phyloP scores from a whole-genome alignment of 2,888 invertebrate species.

The Oconnorella tubifera region DNA sequence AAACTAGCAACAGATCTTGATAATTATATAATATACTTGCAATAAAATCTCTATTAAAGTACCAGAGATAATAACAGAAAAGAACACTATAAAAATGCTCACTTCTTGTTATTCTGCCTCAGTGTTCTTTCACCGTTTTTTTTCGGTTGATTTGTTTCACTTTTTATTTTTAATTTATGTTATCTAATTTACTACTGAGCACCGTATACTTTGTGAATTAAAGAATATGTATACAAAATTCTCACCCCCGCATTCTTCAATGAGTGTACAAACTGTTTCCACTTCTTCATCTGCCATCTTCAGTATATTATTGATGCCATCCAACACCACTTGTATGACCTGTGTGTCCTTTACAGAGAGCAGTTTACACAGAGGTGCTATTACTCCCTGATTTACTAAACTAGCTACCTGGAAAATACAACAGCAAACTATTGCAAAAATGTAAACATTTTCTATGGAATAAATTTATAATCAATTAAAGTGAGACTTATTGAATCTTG shows the following conservation, averaged over 20 bases:
- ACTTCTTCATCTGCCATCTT: constrained; percentile 73
- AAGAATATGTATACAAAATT: neutral
- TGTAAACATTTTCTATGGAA: too few relatives aligned
- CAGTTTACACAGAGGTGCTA: constrained; percentile 92
- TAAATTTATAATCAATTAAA: too few relatives aligned
- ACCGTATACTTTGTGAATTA: too few relatives aligned
- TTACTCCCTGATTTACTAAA: constrained; percentile 66
- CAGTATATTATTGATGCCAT: constrained; percentile 96
- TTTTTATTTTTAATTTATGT: neutral
- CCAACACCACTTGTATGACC: constrained; percentile 62
- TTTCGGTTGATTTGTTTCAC: neutral
- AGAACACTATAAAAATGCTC: neutral
- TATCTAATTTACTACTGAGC: neutral
- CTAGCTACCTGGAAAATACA: constrained; percentile 27
- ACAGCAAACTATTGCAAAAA: neutral
- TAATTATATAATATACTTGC: too few relatives aligned
- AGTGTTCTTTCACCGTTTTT: neutral
- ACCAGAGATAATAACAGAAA: too few relatives aligned
- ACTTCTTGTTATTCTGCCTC: neutral
- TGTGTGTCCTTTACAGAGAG: constrained; percentile 92
- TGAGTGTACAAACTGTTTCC: constrained; percentile 56
- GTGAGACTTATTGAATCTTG: too few relatives aligned
- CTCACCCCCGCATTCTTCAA: constrained; percentile 83
- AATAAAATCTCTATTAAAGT: too few relatives aligned
- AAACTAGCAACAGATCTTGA: too few relatives aligned